These are phyloP conservation scores for Acleris laterana DNA, from an alignment of 2,888 invertebrate species.

Conservation along the genomic window DNA sequence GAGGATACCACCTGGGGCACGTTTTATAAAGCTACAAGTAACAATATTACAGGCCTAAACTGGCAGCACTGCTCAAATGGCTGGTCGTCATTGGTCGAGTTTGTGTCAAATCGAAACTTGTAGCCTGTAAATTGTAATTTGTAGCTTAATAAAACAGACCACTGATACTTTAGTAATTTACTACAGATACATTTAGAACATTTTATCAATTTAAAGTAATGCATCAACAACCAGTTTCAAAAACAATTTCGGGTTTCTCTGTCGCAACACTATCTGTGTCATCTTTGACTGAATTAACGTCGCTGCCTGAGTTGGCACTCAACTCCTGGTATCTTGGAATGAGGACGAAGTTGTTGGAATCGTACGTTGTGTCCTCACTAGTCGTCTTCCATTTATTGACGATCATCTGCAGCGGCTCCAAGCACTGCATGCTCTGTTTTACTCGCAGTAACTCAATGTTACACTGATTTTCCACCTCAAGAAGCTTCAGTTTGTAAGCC, in stretches of 20 bases:
- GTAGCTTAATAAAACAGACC: too few species aligned
- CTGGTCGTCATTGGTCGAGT: too few species aligned
- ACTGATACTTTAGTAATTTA: background rate
- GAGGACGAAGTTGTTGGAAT: constrained; percentile 64
- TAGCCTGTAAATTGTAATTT: too few species aligned
- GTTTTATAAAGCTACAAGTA: too few species aligned
- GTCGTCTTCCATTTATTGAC: constrained; percentile 69
- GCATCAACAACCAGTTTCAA: constrained; percentile 36
- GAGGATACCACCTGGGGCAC: too few species aligned
- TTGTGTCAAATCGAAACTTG: too few species aligned
- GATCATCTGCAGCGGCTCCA: constrained; percentile 73
- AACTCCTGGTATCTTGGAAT: constrained; percentile 70
- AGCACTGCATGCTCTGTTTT: constrained; percentile 76
- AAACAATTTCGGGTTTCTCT: constrained; percentile 46
- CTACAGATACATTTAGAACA: constrained; percentile 21
- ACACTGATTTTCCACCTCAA: constrained; percentile 80
- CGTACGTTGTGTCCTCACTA: constrained; percentile 53
- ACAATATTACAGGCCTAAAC: too few species aligned
- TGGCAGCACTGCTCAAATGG: too few species aligned
- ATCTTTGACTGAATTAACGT: constrained; percentile 51
- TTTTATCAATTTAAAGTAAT: constrained; percentile 40
- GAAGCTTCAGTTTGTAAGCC: constrained; percentile 70
- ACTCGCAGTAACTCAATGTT: constrained; percentile 74
- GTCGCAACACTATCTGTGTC: constrained; percentile 42
- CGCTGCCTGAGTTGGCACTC: constrained; percentile 52